Conservation (phyloP, 2,888 invertebrate species). For the Cheilosia pagana region DNA sequence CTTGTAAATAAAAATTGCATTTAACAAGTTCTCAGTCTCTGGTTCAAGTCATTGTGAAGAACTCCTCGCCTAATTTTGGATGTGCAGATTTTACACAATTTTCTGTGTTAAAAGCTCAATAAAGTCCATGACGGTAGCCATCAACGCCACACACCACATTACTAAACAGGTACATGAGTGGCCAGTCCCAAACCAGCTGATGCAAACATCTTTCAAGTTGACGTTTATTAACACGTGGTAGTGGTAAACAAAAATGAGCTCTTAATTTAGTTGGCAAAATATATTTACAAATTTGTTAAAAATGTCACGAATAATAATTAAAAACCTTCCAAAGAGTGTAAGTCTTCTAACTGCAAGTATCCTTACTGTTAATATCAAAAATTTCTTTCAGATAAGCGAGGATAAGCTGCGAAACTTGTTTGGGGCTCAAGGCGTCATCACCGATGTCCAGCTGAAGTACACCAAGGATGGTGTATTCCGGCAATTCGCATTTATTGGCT, state of each 20-base stretch:
- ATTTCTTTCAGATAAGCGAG: slow-evolving; percentile 87
- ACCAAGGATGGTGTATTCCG: slow-evolving; percentile 96
- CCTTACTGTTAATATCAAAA: neutral
- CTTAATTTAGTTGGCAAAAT: neutral
- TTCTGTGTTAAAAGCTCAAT: no score
- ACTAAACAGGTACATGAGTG: neutral
- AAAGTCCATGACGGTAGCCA: neutral
- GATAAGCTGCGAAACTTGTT: slow-evolving; percentile 91
- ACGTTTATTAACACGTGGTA: slow-evolving; percentile 57
- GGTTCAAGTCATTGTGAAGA: no score
- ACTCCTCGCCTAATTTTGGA: no score
- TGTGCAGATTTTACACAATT: no score
- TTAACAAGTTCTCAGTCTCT: no score
- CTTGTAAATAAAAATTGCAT: no score
- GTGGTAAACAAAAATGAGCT: slow-evolving; percentile 56
- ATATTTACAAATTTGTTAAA: slow-evolving; percentile 20
- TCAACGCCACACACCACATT: neutral
- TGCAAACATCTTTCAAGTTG: slow-evolving; percentile 4
- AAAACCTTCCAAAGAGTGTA: slow-evolving; percentile 95
- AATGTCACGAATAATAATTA: slow-evolving; percentile 92
- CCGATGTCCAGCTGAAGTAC: slow-evolving; percentile 97
- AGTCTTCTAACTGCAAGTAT: slow-evolving; percentile 79
- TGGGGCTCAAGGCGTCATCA: slow-evolving; percentile 91
- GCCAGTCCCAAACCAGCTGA: slow-evolving; percentile 1
- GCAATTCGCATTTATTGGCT: slow-evolving; percentile 97